Base-by-base conservation (phyloP, 2,888 invertebrate genomes). In the Platycheirus rosarum region DNA sequence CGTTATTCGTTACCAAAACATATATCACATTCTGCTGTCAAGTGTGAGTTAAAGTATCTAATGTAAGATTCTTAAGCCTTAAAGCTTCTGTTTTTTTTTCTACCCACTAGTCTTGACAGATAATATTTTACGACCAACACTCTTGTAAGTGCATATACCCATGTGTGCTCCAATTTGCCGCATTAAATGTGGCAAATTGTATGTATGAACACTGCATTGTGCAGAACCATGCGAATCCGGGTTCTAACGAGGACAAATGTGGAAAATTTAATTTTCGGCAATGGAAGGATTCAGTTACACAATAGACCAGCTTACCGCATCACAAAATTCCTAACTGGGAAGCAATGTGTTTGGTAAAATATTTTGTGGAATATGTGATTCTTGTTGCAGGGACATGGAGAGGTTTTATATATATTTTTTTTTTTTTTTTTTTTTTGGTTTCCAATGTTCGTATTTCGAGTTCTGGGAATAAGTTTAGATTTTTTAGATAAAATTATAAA, bases 81-180 rank as follows among this genome's bases (percentile, higher is more conserved):
- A 51, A 29, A 49, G 9, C 14, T 5, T 13, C 5, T 8, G 2
- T 3, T 18, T 9, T 18, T 11, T 16, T 44, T 42, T 18, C 8
- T 32, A 6, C 29, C 29, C 29, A 1, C 29, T 7, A 1, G 8
- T 7, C 4, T 4, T 62, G 60, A 53, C 46, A 66, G 20, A 51
- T 53, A 18, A 66, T 51, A 63, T 55, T 69, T 14, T 63, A 46
- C 60, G 51, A 68, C 66, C 51, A 65, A 71, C 55, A 42, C 74
- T 74, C 20, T 35, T 70, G 48, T 48, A 32, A 65, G 63, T 48
- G 46, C 40, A 63, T 14, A 55, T 20, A 20, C 8, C n/a, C n/a
- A n/a, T n/a, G 1, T 63, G 53, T 55, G 37, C 42, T 48, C 40
- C 40, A 70, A 63, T 63, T 49, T 65, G 42, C 40, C 29, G 11